Evolutionary conservation across 2,888 invertebrate species (phyloP), one percentile per base, ranked within the genome.

Genomic region (Maniola hyperantus): DNA sequence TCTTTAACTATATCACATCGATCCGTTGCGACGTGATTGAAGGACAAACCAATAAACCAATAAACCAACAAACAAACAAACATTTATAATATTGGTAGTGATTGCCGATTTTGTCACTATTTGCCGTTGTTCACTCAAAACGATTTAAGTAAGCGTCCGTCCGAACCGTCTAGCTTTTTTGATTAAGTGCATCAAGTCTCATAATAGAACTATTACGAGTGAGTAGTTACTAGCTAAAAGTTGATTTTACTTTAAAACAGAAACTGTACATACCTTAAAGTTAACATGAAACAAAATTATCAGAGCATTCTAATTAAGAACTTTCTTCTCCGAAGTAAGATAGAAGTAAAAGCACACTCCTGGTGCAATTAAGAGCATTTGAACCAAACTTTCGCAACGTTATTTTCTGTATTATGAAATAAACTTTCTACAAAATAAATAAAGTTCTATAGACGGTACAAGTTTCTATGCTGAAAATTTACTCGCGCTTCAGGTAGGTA

Each of bases 401-500:
- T 54, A 63, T 63, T 63, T 63, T 44, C 63, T 55, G 54, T 63
- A 20, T 63, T 63, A 63, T 63, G 63, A 55, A 63, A 63, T 46
- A 63, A 63, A 63, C 46, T 63, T 63, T 46, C 13, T 55, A 18
- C 42, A 63, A 55, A 63, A 63, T 63, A 63, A 63, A 63, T 63
- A 63, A 63, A 63, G 55, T 63, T 55, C 15, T 55, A 55, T 46
- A 55, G 15, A 44, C 44, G 44, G 42, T 54, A 42, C 20, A 62
- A 62, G 62, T 62, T 62, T 53, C 53, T 42, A 42, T 33, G 51
- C n/a, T 51, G 61, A n/a, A 62, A 62, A 62, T 62, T 57, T 62
- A 62, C 51, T 61, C 61, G 20, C n/a, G 42, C 20, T 62, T 62
- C 51, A 62, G 62, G 42, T 62, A 62, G 62, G n/a, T 39, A 62